Conservation (phyloP, 2,113 vertebrate species). For the Sinocyclocheilus anshuiensis region DNA sequence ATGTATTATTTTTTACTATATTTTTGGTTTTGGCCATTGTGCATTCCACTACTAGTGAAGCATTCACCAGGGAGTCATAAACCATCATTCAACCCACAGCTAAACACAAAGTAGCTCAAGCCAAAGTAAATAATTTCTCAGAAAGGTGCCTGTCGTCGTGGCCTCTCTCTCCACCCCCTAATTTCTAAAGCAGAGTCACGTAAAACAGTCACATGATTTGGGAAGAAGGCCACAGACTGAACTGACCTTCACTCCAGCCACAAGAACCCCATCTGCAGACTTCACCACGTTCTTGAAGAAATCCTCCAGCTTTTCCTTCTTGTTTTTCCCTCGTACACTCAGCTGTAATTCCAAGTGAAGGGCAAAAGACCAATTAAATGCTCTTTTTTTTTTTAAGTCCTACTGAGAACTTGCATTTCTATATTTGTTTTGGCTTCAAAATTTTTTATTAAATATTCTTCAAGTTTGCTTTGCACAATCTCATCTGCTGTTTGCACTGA, state of each 20-base stretch:
- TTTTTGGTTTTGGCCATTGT: neutral
- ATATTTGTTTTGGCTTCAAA: neutral
- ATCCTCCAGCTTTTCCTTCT: constrained; percentile 98
- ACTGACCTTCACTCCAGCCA: constrained; percentile 94
- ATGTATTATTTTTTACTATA: neutral
- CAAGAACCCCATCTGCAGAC: constrained; percentile 96
- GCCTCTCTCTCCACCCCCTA: constrained; percentile 1
- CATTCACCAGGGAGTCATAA: constrained; percentile 8
- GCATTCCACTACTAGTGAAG: neutral
- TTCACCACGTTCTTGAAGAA: constrained; percentile 99
- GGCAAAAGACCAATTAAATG: neutral
- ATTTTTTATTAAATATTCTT: too few species aligned
- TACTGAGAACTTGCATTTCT: neutral
- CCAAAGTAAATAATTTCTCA: constrained; percentile 42
- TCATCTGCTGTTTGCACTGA: neutral
- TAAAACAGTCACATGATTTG: constrained; percentile 31
- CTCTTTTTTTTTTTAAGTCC: neutral
- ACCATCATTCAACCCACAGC: neutral
- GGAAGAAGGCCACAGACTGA: neutral
- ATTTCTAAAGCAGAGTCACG: constrained; percentile 21
- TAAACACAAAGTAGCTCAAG: neutral
- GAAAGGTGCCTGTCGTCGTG: neutral
- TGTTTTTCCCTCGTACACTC: constrained; percentile 98
- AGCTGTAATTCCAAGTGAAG: constrained; percentile 77
- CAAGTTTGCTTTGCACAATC: neutral